Conservation (phyloP, 2,797 vertebrate genomes). For the Taeniopygia guttata region DNA sequence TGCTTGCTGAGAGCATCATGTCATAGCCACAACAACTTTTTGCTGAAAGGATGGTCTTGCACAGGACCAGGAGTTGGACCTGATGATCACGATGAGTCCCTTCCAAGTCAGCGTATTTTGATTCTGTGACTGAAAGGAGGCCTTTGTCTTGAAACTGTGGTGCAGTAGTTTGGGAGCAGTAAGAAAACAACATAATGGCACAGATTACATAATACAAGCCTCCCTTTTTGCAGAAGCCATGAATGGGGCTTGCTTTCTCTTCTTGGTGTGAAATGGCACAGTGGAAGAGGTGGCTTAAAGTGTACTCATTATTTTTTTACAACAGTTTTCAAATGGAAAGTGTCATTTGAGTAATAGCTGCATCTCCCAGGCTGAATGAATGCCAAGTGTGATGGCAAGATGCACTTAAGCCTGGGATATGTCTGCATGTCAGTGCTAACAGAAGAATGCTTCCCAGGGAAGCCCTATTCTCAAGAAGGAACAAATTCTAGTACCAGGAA, state of each 20-base stretch:
- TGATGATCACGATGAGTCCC: neutral
- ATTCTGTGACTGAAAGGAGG: neutral
- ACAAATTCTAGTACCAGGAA: neutral
- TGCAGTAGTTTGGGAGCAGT: neutral
- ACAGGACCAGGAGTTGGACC: neutral
- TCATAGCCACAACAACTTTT: neutral
- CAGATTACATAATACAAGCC: neutral
- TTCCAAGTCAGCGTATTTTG: neutral
- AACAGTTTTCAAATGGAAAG: constrained; percentile 2
- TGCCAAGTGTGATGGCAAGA: neutral
- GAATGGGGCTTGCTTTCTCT: neutral
- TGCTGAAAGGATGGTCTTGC: neutral
- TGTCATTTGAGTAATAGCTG: neutral
- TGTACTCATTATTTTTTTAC: constrained; percentile 1
- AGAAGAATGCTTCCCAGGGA: neutral
- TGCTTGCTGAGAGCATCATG: accelerated
- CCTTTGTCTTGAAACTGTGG: neutral
- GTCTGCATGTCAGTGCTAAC: neutral
- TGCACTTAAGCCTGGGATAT: neutral
- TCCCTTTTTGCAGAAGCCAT: neutral
- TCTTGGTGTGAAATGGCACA: neutral
- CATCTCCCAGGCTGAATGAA: neutral
- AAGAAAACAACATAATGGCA: neutral
- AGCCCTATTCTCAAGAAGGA: neutral
- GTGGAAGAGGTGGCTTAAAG: neutral